These are phyloP conservation scores for Coracias cyanogaster DNA, from an alignment of 2,797 vertebrate species.

Conservation along the genomic window DNA sequence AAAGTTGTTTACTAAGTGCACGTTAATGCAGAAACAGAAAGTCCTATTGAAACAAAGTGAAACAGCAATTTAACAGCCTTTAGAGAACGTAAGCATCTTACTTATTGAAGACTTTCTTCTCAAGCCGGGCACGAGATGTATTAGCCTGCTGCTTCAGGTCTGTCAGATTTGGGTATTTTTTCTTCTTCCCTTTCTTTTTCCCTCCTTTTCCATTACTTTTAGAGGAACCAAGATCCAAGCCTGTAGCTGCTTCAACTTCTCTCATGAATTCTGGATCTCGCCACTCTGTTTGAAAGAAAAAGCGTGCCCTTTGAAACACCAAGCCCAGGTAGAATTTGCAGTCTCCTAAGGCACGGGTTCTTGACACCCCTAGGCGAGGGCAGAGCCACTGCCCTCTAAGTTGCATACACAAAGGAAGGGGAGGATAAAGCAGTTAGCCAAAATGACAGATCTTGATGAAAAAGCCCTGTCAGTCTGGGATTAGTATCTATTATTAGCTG, in stretches of 20 bases:
- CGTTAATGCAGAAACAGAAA: neutral
- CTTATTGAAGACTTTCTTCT: slow-evolving; percentile 94
- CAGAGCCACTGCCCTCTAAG: neutral
- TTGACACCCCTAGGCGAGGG: accelerated
- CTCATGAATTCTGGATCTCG: slow-evolving; percentile 89
- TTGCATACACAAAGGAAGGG: neutral
- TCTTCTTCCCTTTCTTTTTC: slow-evolving; percentile 82
- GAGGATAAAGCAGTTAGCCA: neutral
- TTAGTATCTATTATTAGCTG: neutral
- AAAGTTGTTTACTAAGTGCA: neutral
- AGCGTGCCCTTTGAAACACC: neutral
- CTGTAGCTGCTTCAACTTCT: slow-evolving; percentile 91
- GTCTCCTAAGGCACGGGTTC: neutral
- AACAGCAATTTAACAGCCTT: neutral
- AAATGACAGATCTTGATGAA: neutral
- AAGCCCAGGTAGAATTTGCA: neutral
- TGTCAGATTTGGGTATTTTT: slow-evolving; percentile 89
- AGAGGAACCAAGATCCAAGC: slow-evolving; percentile 90
- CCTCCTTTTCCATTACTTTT: slow-evolving; percentile 73
- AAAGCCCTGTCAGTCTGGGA: neutral
- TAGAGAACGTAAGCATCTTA: slow-evolving; percentile 68
- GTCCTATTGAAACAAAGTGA: neutral
- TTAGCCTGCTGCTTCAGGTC: slow-evolving; percentile 88
- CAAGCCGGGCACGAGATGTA: slow-evolving; percentile 87
- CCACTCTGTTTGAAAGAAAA: slow-evolving; percentile 84